Conservation (phyloP, 2,113 vertebrate species). For the Ranitomeya imitator region DNA sequence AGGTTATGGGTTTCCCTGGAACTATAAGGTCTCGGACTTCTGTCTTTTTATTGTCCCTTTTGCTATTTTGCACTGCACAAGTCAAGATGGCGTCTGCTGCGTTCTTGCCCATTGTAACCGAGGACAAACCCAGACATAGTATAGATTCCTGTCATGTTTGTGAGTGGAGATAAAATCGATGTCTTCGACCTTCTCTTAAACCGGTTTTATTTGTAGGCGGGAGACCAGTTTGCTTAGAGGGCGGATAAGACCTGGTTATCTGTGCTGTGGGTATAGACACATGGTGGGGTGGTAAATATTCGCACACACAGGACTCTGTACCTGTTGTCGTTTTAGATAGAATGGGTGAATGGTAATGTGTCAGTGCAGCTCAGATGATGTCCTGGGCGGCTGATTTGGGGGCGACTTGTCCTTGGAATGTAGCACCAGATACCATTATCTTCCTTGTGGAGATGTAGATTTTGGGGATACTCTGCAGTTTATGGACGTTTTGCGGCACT, state of each 20-base stretch:
- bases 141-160: not conserved
- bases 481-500: not conserved
- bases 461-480: not conserved
- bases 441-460: no score
- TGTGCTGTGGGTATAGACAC: not conserved
- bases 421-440: no score
- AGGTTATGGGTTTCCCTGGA: no score
- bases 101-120: not conserved
- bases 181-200: no score
- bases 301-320: not conserved
- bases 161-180: not conserved
- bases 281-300: slow-evolving; percentile 22
- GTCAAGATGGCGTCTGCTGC: not conserved
- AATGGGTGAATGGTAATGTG: not conserved
- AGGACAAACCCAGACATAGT: not conserved
- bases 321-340: not conserved
- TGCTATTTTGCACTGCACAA: not conserved
- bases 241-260: not conserved
- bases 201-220: not conserved
- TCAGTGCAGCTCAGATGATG: not conserved
- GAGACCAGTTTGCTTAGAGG: slow-evolving; percentile 7
- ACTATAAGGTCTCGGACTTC: no score
- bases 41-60: not conserved
- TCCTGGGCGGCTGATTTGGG: not conserved
- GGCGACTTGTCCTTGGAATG: not conserved